phyloP scores from a whole-genome alignment of 2,888 invertebrate genomes.

The Drosophila helvetica region DNA sequence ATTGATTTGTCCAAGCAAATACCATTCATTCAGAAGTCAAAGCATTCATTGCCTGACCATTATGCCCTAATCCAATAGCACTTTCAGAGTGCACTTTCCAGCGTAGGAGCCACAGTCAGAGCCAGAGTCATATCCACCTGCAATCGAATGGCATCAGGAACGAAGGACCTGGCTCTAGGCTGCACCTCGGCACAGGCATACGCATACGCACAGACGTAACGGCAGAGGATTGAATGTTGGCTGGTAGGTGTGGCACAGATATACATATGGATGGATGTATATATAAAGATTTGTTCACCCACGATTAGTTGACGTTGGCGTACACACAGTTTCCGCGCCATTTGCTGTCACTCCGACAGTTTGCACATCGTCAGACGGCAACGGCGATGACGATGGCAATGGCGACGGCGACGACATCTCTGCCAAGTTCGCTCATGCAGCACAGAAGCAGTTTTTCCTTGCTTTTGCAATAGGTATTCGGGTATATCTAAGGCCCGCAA shows the following conservation, averaged over 20 bases:
- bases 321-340: slow-evolving; percentile 80
- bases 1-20: not conserved
- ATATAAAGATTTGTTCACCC: slow-evolving; percentile 73
- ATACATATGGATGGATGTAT: slow-evolving; percentile 24
- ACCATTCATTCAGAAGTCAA: slow-evolving; percentile 60
- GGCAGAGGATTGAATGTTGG: slow-evolving; percentile 1
- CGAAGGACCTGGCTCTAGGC: slow-evolving; percentile 37
- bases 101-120: slow-evolving; percentile 18
- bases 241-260: not conserved
- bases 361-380: slow-evolving; percentile 78
- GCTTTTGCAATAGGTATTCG: not conserved
- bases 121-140: slow-evolving; percentile 40
- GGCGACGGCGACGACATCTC: slow-evolving; percentile 35
- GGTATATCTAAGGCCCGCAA: no score
- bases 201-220: slow-evolving; percentile 22
- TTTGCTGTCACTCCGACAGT: slow-evolving; percentile 82
- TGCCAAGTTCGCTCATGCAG: slow-evolving; percentile 75
- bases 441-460: slow-evolving; percentile 41
- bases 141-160: no score
- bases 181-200: slow-evolving; percentile 33
- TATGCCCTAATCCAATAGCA: slow-evolving; percentile 5
- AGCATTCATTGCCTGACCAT: slow-evolving; percentile 56
- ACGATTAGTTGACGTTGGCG: slow-evolving; percentile 77
- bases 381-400: slow-evolving; percentile 43
- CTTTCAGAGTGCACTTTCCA: slow-evolving; percentile 13